Base-by-base conservation (phyloP, 1,140 invertebrate genomes). In the Drosophila carrolli region DNA sequence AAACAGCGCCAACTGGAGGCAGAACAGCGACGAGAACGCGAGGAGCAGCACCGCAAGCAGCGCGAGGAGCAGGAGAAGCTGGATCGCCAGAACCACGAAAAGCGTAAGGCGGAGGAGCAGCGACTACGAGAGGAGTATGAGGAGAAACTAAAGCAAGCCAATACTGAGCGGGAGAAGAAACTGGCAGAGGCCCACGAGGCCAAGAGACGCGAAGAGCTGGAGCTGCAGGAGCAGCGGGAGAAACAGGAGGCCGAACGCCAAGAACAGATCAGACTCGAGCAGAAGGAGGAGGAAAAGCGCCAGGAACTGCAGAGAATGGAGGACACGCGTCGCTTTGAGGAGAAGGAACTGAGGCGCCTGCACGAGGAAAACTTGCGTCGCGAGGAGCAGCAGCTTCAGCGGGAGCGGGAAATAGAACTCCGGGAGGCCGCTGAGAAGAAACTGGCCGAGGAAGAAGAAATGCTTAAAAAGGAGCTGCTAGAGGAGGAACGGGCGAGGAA, bases 231-330 rank as follows among this genome's bases (percentile, higher is more conserved):
- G n/a, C 62, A 63, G 14, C 41, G 81, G 4, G 59, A 85, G 57
- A 66, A 81, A 46, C 82, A 90, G 55, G 89, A 92, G 40, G 71
- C 70, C 13, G 73, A 74, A 23, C 82, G 89, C 0, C 84, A 74
- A 32, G 78, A 88, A 53, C 68, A 91, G 51, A 78, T 90, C 6
- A 58, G 59, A 5, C 79, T 72, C 32, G 70, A 91, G 14, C 75
- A 82, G 14, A 60, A 89, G 47, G 90, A 91, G 43, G 90, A 91
- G 37, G 88, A 92, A 57, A 81, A 88, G 50, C 90, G 90, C 1
- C 37, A 27, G 10, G 62, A 84, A 14, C 51, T 92, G 27, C 16
- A 78, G 44, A 66, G 78, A 2, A 11, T 92, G 3, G 91, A 92
- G 53, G 85, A 90, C 41, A 54, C 75, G 16, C 75, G 71, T n/a